These are phyloP conservation scores for Julus scandinavius DNA, from an alignment of 2,888 invertebrate species.

Conservation along the genomic window DNA sequence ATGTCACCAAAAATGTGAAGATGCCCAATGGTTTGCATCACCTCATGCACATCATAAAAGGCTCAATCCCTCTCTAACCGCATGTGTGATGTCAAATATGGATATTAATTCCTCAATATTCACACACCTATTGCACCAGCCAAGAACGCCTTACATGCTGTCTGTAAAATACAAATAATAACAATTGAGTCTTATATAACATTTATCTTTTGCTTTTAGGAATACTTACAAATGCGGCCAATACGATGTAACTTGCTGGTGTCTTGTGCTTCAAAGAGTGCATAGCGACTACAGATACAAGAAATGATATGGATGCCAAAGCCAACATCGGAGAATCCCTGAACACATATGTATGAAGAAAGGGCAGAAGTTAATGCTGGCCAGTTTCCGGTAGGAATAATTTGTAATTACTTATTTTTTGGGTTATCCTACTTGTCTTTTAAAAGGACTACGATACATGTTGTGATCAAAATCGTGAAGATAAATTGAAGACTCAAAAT, in stretches of 20 bases:
- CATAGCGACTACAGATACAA: constrained; percentile 76
- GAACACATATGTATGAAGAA: neutral
- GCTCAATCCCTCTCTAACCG: neutral
- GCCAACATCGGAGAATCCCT: constrained; percentile 72
- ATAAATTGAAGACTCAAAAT: constrained; percentile 81
- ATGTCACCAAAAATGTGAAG: constrained; percentile 70
- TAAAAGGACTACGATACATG: constrained; percentile 59
- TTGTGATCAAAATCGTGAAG: constrained; percentile 69
- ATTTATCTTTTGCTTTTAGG: constrained; percentile 46
- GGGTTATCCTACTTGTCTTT: neutral
- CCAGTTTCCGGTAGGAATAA: too few relatives aligned
- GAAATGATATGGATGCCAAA: constrained; percentile 73
- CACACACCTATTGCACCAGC: constrained; percentile 75
- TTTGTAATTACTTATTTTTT: neutral
- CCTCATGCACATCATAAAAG: neutral
- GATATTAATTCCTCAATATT: neutral
- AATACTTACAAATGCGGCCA: constrained; percentile 78
- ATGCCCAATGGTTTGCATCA: neutral
- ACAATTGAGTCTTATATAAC: neutral
- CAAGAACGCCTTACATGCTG: constrained; percentile 80
- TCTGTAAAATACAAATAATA: constrained; percentile 71
- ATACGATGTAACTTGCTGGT: constrained; percentile 83
- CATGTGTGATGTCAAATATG: neutral
- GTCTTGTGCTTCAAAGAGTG: constrained; percentile 79
- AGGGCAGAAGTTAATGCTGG: neutral